Evolutionary conservation across 2,113 vertebrate genomes (phyloP), one percentile per base, ranked within the genome.

Genomic region (Nothocercus julius): DNA sequence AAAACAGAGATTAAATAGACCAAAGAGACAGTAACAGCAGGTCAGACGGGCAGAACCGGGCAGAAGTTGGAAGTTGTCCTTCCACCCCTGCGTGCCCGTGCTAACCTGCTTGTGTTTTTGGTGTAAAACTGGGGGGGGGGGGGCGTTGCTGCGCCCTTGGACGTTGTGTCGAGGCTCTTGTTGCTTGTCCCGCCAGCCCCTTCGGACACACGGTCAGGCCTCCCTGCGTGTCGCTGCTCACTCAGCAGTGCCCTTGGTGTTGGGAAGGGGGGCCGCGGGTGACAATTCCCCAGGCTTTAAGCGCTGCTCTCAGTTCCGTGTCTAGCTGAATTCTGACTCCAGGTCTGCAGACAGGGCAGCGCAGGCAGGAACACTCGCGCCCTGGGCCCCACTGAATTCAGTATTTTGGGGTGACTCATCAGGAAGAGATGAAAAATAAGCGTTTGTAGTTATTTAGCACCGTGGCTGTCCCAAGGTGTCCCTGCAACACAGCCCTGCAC

Each of bases 321-420:
- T 49, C 47, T 20, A 49, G 47, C 47, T 49, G 47, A 9, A 21
- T 19, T 49, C 47, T 21, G 20, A 22, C 47, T 21, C 20, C 47
- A 17, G 47, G 20, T 20, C 47, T 21, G 47, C 21, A 17, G 9
- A 21, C 47, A 21, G 8, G 9, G 20, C 20, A 49, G 47, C 3
- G 47, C 9, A 21, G 9, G 17, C 47, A 5, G 47, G 47, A 49
- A 20, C 47, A 49, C 47, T 49, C 47, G 20, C 47, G 9, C 20
- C 16, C 45, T 45, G 47, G 20, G 47, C 8, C 20, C 47, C 45
- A 4, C 7, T 0, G 34, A 72, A 17, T 22, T 36, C 38, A 2
- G 1, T 1, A 7, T 0, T 1, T 2, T 27, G 61, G 47, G 32
- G 4, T 1, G 38, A 73, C 13, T 4, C 21, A 8, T 36, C 16